A percentile compares a stretch with the other conserved stretches of the same genome.
phyloP scores from a whole-genome alignment of 2,113 vertebrate genomes.

The Leucopternis melanops region DNA sequence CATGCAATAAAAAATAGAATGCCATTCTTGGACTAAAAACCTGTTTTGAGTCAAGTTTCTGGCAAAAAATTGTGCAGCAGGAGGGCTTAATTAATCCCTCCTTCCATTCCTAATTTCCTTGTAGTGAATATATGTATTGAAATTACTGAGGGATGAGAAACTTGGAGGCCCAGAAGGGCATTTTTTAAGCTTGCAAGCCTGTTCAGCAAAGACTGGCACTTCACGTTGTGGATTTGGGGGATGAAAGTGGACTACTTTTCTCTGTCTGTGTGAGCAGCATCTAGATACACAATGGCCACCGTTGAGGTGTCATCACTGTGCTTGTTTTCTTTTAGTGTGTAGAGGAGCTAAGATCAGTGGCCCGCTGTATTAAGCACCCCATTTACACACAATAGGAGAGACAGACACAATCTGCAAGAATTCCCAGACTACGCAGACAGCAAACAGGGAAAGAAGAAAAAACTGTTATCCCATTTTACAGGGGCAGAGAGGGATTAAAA shows the following conservation, averaged over 20 bases:
- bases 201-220: neutral
- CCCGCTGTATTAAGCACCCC: neutral
- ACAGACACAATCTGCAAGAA: neutral
- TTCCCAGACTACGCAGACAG: neutral
- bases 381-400: accelerated
- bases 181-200: neutral
- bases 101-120: neutral
- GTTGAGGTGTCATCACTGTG: neutral
- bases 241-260: neutral
- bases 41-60: neutral
- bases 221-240: neutral
- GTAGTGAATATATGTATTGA: neutral
- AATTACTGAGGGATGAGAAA: neutral
- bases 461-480: neutral
- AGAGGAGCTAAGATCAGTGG: neutral
- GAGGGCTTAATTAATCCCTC: neutral
- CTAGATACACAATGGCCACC: neutral
- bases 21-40: neutral
- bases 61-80: neutral
- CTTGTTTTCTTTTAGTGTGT: neutral
- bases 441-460: neutral
- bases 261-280: neutral
- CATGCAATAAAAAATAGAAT: neutral
- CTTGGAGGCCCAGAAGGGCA: neutral
- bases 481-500: neutral